Conservation (phyloP, 2,797 vertebrate genomes). For the Mormyrus hasselquistii region DNA sequence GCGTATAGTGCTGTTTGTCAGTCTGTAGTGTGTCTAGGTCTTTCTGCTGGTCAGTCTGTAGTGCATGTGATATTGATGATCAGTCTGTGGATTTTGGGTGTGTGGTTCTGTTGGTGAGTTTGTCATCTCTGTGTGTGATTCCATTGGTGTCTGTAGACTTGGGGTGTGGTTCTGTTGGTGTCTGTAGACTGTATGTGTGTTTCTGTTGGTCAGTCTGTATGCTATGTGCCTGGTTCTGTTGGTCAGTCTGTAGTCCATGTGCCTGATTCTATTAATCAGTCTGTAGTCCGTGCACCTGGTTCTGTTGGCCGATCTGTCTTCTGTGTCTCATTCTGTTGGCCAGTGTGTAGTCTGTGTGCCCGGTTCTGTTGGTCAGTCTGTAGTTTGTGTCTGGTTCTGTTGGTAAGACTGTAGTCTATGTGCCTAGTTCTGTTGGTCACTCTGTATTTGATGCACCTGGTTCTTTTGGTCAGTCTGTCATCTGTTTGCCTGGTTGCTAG, state of each 20-base stretch:
- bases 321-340: too few relatives aligned
- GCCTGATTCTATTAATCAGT: too few relatives aligned
- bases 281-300: too few relatives aligned
- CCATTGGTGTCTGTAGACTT: background rate
- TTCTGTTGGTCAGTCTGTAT: background rate
- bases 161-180: background rate
- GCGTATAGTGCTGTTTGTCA: background rate
- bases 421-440: background rate
- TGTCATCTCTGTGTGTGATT: background rate
- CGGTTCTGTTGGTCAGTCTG: too few relatives aligned
- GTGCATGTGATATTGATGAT: slow-evolving; percentile 3
- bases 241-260: background rate
- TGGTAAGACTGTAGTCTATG: background rate
- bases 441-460: background rate
- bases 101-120: background rate
- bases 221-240: background rate
- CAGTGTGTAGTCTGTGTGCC: too few relatives aligned
- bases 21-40: background rate
- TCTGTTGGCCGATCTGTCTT: too few relatives aligned
- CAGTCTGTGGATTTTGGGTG: slow-evolving; percentile 6
- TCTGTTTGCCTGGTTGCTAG: background rate
- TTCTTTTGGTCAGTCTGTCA: background rate
- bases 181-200: background rate
- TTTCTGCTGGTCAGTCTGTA: slow-evolving; percentile 12
- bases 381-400: background rate